Evolutionary conservation across 2,888 invertebrate genomes (phyloP), one percentile per base, ranked within the genome.

Genomic region (Petrolisthes manimaculis): DNA sequence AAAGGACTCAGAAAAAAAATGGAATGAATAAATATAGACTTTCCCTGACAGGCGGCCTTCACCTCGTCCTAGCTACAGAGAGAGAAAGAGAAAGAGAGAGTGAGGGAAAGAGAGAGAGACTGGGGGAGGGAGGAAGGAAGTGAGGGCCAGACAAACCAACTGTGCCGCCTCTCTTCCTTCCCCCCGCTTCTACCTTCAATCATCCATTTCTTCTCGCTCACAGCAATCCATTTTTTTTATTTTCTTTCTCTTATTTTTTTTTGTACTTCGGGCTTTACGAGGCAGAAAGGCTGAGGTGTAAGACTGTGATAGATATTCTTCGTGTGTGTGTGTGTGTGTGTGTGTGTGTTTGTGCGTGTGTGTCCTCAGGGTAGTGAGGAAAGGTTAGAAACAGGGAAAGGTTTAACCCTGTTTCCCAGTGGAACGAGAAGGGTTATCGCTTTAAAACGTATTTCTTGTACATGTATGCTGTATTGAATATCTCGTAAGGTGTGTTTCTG

Each of bases 161-260:
- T 75, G 75, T 56, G 54, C 51, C 74, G 56, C 61, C 61, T 61
- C 83, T 83, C 55, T 55, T 54, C 55, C 75, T 54, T 37, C 37
- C 37, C 61, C 37, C 37, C 37, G 37, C 37, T 37, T 37, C 1
- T 37, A 37, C 37, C 69, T 83, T 75, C 69, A 75, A 55, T 75
- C 55, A 83, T 83, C 75, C 75, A 83, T 83, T 83, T 83, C 83
- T 83, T 83, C 75, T 12, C 75, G 83, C 83, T 55, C 37, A 53
- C 24, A 54, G 75, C 74, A 80, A 80, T 80, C 80, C 80, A 61
- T 61, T 61, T 61, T 9, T 6, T 61, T 61, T 61, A 9, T 61
- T 61, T 80, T 80, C 24, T 77, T 80, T 56, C 80, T 55, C 55
- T 24, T n/a, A 14, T 80, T 55, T 80, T 80, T 61, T 54, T 61